Evolutionary conservation across 92 coral and sea anemone genomes (phyloP).

Genomic region (Palythoa grandiflora): DNA sequence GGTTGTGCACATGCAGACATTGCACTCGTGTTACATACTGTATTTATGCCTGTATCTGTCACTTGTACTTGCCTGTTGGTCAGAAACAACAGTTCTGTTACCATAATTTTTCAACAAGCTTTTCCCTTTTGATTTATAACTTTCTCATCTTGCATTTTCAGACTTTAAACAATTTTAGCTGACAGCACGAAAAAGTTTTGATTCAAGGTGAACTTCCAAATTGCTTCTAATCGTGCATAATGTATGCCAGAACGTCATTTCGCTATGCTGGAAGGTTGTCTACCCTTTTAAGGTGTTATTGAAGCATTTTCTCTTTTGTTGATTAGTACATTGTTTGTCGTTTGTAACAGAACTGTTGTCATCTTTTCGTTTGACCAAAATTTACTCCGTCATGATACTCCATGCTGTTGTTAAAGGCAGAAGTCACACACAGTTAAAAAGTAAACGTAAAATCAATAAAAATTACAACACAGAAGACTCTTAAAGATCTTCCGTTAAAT

Average conservation of each 20-base stretch:
- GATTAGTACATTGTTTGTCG: neutral
- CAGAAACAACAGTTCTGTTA: conserved; percentile 33
- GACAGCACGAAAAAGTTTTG: neutral
- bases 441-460: neutral
- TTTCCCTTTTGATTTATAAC: neutral
- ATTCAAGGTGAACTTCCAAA: neutral
- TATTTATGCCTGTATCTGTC: neutral
- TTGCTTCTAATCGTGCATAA: neutral
- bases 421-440: conserved; percentile 36
- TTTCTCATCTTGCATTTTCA: neutral
- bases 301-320: neutral
- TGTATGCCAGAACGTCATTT: no score
- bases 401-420: conserved; percentile 24
- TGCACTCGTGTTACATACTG: conserved; percentile 11
- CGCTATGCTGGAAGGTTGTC: no score
- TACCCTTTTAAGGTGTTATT: neutral
- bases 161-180: neutral
- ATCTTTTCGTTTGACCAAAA: neutral
- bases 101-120: neutral
- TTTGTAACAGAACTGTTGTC: conserved; percentile 30
- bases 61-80: conserved; percentile 34
- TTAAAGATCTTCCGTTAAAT: no score
- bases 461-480: neutral
- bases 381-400: conserved; percentile 12
- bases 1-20: conserved; percentile 27